phyloP scores from a whole-genome alignment of 53 echinoderm and acorn worm genomes.

The Hippasteria phrygiana region DNA sequence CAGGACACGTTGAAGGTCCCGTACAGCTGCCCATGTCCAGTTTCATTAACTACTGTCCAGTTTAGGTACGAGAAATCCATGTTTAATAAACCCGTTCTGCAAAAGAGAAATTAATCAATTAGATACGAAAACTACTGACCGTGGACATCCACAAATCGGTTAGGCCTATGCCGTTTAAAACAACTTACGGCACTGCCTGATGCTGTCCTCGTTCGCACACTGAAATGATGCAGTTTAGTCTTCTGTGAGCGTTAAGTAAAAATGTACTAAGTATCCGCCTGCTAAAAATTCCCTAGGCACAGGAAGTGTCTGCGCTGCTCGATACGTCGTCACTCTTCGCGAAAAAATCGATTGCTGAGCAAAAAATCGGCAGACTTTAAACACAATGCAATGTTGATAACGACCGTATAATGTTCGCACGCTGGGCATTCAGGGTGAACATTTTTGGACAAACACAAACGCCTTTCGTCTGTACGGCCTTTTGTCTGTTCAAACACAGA shows the following conservation, averaged over 20 bases:
- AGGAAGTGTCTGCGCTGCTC: neutral
- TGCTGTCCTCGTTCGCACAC: no score
- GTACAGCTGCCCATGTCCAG: neutral
- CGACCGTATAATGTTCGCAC: neutral
- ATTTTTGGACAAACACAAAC: neutral
- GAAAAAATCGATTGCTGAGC: neutral
- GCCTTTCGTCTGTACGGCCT: neutral
- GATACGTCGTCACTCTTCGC: neutral
- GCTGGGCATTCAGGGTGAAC: neutral
- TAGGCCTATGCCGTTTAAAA: no score
- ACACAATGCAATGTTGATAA: neutral
- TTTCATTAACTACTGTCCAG: slow-evolving; percentile 25
- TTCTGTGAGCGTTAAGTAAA: no score
- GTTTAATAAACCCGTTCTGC: no score
- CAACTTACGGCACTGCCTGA: no score
- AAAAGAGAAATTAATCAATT: no score
- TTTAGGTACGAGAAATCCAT: slow-evolving; percentile 56
- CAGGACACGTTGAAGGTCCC: slow-evolving; percentile 30
- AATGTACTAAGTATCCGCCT: no score
- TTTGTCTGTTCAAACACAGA: neutral
- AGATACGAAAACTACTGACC: no score
- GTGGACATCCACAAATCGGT: no score
- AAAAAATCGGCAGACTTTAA: neutral
- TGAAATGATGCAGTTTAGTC: no score
- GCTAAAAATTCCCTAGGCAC: no score